Conservation (phyloP, 2,888 invertebrate species). For the Pristionchus arcanus region DNA sequence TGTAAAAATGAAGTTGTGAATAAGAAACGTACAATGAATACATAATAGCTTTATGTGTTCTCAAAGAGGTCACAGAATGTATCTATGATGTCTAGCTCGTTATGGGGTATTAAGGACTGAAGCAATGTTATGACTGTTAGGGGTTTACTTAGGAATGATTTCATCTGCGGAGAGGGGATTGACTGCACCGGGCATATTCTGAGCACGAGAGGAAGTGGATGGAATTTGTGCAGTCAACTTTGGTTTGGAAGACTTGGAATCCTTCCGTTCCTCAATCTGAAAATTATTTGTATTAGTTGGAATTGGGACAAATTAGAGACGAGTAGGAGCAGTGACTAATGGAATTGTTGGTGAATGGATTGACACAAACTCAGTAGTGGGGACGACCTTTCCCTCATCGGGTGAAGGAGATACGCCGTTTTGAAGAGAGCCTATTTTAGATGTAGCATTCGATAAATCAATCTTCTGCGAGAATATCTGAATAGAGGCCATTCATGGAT, state of each 20-base stretch:
- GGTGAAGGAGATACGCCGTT: slow-evolving; percentile 90
- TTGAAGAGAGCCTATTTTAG: slow-evolving; percentile 93
- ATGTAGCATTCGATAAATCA: slow-evolving; percentile 81
- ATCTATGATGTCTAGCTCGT: neutral
- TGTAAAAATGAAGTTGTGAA: slow-evolving; percentile 32
- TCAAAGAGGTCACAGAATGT: slow-evolving; percentile 20
- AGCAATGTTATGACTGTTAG: neutral
- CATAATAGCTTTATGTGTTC: slow-evolving; percentile 30
- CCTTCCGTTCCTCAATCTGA: slow-evolving; percentile 35
- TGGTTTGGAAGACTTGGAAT: slow-evolving; percentile 18
- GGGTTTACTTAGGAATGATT: slow-evolving; percentile 55
- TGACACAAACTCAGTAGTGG: slow-evolving; percentile 16
- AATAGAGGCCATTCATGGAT: neutral
- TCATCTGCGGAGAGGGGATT: slow-evolving; percentile 66
- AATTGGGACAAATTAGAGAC: neutral
- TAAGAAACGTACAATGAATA: neutral
- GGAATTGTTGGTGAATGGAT: neutral
- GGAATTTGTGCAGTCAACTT: neutral
- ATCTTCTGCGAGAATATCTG: slow-evolving; percentile 54
- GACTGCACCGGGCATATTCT: slow-evolving; percentile 64
- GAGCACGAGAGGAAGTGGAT: neutral
- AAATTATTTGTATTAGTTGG: neutral
- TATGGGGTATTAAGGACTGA: neutral
- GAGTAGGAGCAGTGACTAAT: neutral
- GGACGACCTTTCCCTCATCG: slow-evolving; percentile 88